Base-by-base conservation (phyloP, 2,113 vertebrate species). In the Mastomys natalensis region DNA sequence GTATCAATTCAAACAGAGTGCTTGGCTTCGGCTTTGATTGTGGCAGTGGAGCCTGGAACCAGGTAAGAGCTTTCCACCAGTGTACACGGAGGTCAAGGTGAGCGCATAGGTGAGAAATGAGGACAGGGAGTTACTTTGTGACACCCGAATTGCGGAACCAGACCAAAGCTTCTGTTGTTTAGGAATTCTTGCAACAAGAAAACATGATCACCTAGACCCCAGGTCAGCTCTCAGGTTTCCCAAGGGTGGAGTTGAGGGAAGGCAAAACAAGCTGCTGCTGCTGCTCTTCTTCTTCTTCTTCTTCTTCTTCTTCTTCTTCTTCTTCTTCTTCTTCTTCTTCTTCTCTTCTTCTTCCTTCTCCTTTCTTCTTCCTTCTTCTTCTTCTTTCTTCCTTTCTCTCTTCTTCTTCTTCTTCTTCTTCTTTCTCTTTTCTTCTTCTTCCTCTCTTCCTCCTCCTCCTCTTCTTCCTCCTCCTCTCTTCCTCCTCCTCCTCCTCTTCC, bases 131-230 rank as follows among this genome's bases (percentile, higher is more conserved):
- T 2, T 17, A 55, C 29, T 43, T 87, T 73, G 58, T 37, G 86
- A 93, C 29, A 90, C 74, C 64, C 43, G 45, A 48, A 21, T 66
- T 8, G 21, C 60, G 34, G 84, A 91, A 87, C 64, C 15, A 29
- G 37, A 31, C 51, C 24, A 8, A 81, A 45, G 45, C 31, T 77
- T 2, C 0, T 37, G 37, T 1, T 84, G 62, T 31, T 76, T 60
- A 26, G 66, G 22, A 58, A 94, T 62, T 91, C 93, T 90, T 74
- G 16, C 4, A 43, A 40, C 66, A 86, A 34, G 72, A 51, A 91
- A 87, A 58, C 40, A 64, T 21, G 17, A 82, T 60, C 13, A 37
- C 16, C 43, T 24, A n/a, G 66, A 84, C 21, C 21, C 48, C 24
- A 72, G 53, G 60, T 58, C 84, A 55, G 84, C 34, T 66, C 87